A percentile compares a stretch with the other conserved stretches of the same genome.
Conservation (phyloP, 2,113 vertebrate species). For the Pyrgilauda ruficollis region DNA sequence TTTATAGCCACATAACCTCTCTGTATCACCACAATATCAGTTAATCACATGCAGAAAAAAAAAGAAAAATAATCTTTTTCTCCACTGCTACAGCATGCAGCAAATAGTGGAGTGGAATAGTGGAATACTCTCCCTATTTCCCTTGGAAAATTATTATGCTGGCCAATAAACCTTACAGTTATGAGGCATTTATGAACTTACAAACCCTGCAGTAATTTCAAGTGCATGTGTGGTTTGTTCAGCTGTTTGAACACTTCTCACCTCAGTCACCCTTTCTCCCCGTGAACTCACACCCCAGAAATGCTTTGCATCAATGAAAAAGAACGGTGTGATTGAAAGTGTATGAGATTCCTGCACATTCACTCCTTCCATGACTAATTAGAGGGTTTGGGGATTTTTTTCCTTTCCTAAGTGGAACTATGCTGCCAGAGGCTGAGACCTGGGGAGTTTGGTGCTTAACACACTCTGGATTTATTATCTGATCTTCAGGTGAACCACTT, state of each 20-base stretch:
- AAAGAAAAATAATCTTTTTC: neutral
- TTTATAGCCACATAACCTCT: neutral
- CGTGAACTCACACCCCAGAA: neutral
- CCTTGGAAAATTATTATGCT: slow-evolving; percentile 13
- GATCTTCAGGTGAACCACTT: neutral
- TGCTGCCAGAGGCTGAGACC: neutral
- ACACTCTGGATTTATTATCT: neutral
- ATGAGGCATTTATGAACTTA: slow-evolving; percentile 15
- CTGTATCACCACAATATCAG: neutral
- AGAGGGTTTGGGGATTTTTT: neutral
- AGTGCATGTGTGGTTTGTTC: neutral
- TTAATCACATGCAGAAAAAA: neutral
- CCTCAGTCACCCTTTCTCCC: slow-evolving; percentile 15
- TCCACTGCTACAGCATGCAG: neutral
- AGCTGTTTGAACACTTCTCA: slow-evolving; percentile 14
- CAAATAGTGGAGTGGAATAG: too few relatives aligned
- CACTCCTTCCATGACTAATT: neutral
- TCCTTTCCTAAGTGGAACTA: neutral
- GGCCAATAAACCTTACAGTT: slow-evolving; percentile 33
- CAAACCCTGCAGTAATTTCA: neutral
- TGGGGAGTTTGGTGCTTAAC: neutral
- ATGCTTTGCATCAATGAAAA: neutral
- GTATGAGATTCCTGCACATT: neutral
- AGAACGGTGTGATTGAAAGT: neutral
- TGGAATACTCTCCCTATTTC: neutral